These are phyloP conservation scores for Unio delphinus DNA, from an alignment of 2,888 invertebrate genomes.

Conservation along the genomic window DNA sequence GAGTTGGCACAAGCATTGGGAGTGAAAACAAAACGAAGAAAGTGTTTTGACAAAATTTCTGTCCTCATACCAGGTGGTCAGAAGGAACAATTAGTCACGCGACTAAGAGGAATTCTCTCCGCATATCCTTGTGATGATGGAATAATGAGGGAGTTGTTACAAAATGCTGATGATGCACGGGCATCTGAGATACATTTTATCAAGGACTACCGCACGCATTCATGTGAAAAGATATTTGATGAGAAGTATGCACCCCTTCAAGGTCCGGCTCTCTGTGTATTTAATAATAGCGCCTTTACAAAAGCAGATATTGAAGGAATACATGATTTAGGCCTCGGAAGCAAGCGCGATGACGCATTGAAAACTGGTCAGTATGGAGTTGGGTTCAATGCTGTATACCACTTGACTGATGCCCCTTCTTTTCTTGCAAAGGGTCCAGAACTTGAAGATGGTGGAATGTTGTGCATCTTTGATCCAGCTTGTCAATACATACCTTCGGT, in stretches of 20 bases:
- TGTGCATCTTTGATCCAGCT: constrained; percentile 56
- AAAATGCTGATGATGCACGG: constrained; percentile 66
- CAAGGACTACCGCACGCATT: constrained; percentile 50
- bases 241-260: constrained; percentile 54
- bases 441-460: constrained; percentile 23
- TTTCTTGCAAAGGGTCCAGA: constrained; percentile 53
- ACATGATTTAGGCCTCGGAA: constrained; percentile 63
- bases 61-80: constrained; percentile 61
- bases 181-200: constrained; percentile 65
- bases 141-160: constrained; percentile 66
- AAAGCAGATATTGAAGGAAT: constrained; percentile 63
- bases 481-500: constrained; percentile 39
- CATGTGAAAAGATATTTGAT: constrained; percentile 21
- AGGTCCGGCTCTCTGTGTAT: constrained; percentile 67
- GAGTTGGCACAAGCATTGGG: constrained; percentile 46
- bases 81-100: constrained; percentile 57
- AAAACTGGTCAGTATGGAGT: constrained; percentile 69
- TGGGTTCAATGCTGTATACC: constrained; percentile 69
- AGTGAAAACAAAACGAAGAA: constrained; percentile 29
- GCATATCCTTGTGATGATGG: constrained; percentile 63
- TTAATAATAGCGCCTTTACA: constrained; percentile 63
- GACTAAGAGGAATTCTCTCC: constrained; percentile 57
- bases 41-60: constrained; percentile 14
- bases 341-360: constrained; percentile 59
- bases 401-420: constrained; percentile 67